Evolutionary conservation across 2,888 invertebrate genomes (phyloP), one percentile per base, ranked within the genome.

Genomic region (Hypsopygia costalis): DNA sequence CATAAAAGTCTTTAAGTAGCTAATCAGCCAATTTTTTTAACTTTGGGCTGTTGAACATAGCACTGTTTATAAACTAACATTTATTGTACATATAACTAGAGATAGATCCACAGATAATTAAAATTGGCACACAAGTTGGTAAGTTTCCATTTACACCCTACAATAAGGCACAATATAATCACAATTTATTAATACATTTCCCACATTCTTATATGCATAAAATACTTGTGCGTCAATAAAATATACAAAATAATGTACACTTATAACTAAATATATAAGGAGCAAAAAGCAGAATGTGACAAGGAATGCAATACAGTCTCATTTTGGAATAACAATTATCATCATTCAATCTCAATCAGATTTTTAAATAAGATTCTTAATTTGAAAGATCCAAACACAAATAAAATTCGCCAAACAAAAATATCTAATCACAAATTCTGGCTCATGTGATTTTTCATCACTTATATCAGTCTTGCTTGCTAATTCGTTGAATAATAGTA

Each of bases 91-190:
- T 43, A 41, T 39, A 30, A 41, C 33, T 21, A 33, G 34, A 41
- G 28, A 34, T 16, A 43, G 39, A 39, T 41, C 39, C 43, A 33
- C 16, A 8, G 20, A 37, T 21, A 37, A 56, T 66, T 60, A 53
- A 63, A 66, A 78, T 83, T 85, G 83, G 85, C 85, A 83, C 85
- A 83, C 85, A 73, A 71, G 39, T 79, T 74, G 75, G 70, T 62
- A 57, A 49, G 47, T 54, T 57, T 47, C 34, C 47, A 49, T 47
- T 47, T 49, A 46, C 36, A 40, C 51, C 55, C 50, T 46, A 53
- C 58, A 68, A 65, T 64, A 81, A 81, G 81, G 81, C 81, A 82
- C 81, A 69, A 57, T 68, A 57, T 68, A 69, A 82, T 79, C 77
- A 81, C 81, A 70, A 62, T 49, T 38, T 47, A 51, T 51, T 44